Conservation (phyloP, 2,888 invertebrate genomes). For the Melieria picta region DNA sequence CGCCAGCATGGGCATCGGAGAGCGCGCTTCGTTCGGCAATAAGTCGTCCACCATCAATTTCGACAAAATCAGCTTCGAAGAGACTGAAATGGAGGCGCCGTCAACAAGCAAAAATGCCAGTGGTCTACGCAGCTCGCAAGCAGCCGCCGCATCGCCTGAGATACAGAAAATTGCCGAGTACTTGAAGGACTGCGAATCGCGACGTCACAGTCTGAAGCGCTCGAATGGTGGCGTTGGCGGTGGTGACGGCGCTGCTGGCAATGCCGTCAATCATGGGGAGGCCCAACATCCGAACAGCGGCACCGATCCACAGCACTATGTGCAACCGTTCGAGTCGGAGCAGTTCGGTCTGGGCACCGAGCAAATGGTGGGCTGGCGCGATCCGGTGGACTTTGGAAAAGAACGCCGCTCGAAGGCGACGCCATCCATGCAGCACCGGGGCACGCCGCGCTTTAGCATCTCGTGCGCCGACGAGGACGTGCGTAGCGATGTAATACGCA, state of each 20-base stretch:
- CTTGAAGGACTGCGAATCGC: slow-evolving; percentile 56
- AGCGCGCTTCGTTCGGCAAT: slow-evolving; percentile 42
- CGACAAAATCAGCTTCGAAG: slow-evolving; percentile 63
- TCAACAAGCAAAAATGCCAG: slow-evolving; percentile 24
- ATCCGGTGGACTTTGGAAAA: slow-evolving; percentile 66
- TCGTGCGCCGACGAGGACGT: slow-evolving; percentile 59
- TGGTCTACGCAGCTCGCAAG: slow-evolving; percentile 8
- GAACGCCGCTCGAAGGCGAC: slow-evolving; percentile 48
- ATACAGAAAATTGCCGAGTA: slow-evolving; percentile 62
- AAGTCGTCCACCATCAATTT: slow-evolving; percentile 53
- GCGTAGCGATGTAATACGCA: slow-evolving; percentile 51
- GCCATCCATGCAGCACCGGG: slow-evolving; percentile 53
- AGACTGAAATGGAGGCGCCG: slow-evolving; percentile 44
- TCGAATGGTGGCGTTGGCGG: slow-evolving; percentile 28
- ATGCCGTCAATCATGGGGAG: background rate
- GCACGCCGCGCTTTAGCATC: slow-evolving; percentile 62
- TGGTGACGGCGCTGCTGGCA: slow-evolving; percentile 10
- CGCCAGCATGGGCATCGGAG: slow-evolving; percentile 30
- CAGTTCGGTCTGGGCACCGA: slow-evolving; percentile 63
- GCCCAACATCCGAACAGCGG: slow-evolving; percentile 33
- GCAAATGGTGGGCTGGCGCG: slow-evolving; percentile 80
- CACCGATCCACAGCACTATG: slow-evolving; percentile 50
- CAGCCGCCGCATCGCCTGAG: slow-evolving; percentile 50
- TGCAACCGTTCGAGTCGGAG: slow-evolving; percentile 61
- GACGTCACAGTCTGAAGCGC: slow-evolving; percentile 54